phyloP scores from a whole-genome alignment of 2,797 vertebrate genomes.

The Mormyrus hasselquistii region DNA sequence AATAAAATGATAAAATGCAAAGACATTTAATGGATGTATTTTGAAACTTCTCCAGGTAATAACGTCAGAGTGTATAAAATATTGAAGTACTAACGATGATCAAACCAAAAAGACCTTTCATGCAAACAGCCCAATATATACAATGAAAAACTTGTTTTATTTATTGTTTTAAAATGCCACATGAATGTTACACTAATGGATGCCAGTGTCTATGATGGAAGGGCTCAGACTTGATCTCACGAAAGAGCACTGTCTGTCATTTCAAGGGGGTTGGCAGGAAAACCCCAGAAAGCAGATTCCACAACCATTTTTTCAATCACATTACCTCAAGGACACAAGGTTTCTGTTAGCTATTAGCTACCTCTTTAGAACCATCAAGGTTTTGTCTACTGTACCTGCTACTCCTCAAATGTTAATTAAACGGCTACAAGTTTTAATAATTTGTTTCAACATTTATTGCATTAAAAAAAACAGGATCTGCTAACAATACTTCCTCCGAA shows the following conservation, averaged over 20 bases:
- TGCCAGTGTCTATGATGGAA: neutral
- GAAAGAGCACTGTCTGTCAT: neutral
- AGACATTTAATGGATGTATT: neutral
- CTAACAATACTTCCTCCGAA: neutral
- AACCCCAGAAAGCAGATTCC: neutral
- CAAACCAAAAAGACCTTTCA: neutral
- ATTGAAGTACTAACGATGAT: neutral
- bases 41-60: neutral
- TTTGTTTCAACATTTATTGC: neutral
- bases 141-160: neutral
- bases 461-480: neutral
- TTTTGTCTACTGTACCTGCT: neutral
- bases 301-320: neutral
- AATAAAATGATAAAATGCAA: neutral
- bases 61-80: neutral
- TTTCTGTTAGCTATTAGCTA: slow-evolving; percentile 1
- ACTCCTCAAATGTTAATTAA: neutral
- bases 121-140: neutral
- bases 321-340: neutral
- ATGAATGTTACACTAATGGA: neutral
- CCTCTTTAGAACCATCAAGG: neutral
- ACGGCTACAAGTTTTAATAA: neutral
- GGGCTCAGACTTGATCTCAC: neutral
- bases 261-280: neutral
- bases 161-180: neutral